A percentile compares a stretch with the other conserved stretches of the same genome.
These are phyloP conservation scores for Drosophila affinis DNA, from an alignment of 2,888 invertebrate species.

Conservation along the genomic window DNA sequence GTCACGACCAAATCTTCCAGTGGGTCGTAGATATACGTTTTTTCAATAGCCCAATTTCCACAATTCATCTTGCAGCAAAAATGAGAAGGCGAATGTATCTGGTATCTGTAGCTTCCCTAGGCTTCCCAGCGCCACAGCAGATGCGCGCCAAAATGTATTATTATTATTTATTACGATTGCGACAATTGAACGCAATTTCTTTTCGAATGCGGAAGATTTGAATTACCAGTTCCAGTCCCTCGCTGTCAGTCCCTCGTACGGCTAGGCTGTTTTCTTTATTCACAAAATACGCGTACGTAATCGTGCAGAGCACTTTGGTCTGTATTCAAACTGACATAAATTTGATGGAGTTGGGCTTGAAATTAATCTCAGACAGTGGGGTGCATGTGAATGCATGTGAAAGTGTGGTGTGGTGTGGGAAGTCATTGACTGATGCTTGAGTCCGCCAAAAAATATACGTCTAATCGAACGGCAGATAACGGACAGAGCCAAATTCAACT, in stretches of 20 bases:
- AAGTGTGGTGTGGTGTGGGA: slow-evolving; percentile 22
- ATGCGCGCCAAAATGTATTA: slow-evolving; percentile 28
- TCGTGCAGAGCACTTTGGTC: slow-evolving; percentile 27
- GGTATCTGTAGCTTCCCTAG: slow-evolving; percentile 1
- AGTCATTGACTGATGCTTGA: neutral
- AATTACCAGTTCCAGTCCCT: slow-evolving; percentile 16
- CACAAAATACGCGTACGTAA: slow-evolving; percentile 47
- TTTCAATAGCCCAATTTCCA: slow-evolving; percentile 47
- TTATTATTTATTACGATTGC: slow-evolving; percentile 38
- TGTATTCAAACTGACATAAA: slow-evolving; percentile 20
- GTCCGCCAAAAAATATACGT: neutral
- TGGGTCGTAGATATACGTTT: slow-evolving; percentile 16
- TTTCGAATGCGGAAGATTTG: slow-evolving; percentile 62
- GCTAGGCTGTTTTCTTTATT: slow-evolving; percentile 43
- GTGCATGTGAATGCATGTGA: neutral
- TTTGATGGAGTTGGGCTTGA: slow-evolving; percentile 39
- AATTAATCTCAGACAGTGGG: slow-evolving; percentile 27
- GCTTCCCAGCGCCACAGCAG: slow-evolving; percentile 35
- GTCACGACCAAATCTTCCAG: slow-evolving; percentile 47
- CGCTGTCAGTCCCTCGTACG: slow-evolving; percentile 4
- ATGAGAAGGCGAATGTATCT: slow-evolving; percentile 15
- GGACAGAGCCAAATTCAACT: neutral
- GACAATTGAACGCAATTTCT: slow-evolving; percentile 56
- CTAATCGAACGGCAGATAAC: slow-evolving; percentile 1
- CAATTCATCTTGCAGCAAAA: slow-evolving; percentile 32